phyloP scores from a whole-genome alignment of 2,113 vertebrate species.

The Neolamprologus variostigma region DNA sequence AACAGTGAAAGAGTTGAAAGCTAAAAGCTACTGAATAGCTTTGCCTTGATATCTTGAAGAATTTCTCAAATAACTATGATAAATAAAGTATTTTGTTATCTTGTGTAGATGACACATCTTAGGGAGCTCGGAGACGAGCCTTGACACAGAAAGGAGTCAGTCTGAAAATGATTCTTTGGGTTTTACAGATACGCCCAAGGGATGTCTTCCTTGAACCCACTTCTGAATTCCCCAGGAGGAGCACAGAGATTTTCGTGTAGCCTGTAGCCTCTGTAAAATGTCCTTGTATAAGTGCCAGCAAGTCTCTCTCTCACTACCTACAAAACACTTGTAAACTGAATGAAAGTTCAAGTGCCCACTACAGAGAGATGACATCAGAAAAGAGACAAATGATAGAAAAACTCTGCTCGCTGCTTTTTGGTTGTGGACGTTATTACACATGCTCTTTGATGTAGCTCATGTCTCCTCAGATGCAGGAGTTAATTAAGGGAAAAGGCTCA shows the following conservation, averaged over 20 bases:
- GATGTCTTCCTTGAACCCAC: neutral
- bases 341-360: neutral
- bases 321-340: neutral
- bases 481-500: slow-evolving; percentile 58
- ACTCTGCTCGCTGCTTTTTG: neutral
- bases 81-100: neutral
- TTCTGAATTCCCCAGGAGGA: neutral
- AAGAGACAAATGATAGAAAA: neutral
- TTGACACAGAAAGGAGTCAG: neutral
- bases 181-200: neutral
- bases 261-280: neutral
- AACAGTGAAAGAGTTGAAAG: neutral
- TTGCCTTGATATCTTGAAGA: neutral
- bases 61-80: neutral
- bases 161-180: neutral
- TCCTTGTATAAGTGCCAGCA: neutral
- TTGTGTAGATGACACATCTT: neutral
- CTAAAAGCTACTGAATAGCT: neutral
- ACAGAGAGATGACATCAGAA: neutral
- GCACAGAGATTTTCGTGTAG: neutral
- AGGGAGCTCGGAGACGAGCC: neutral
- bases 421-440: slow-evolving; percentile 12
- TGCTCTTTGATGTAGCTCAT: slow-evolving; percentile 40
- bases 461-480: neutral
- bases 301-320: neutral